Conservation (phyloP, 2,888 invertebrate species). For the Muschampia plurimacula region DNA sequence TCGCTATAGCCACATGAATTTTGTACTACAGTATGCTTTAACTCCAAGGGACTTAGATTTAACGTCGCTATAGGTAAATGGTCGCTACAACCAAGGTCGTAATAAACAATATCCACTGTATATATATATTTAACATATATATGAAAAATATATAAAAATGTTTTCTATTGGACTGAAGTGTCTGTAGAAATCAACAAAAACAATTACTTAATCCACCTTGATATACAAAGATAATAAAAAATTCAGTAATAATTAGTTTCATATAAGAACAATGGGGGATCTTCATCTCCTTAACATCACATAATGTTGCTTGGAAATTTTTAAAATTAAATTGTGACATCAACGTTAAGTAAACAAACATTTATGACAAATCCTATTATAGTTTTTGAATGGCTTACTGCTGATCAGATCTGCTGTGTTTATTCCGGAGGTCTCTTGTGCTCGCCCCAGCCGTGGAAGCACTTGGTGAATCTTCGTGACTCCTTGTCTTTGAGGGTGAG, state of each 20-base stretch:
- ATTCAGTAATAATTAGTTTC: neutral
- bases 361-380: neutral
- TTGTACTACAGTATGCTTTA: no score
- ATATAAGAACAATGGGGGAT: neutral
- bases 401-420: slow-evolving; percentile 48
- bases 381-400: slow-evolving; percentile 3
- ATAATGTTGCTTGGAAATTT: neutral
- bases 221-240: neutral
- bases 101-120: no score
- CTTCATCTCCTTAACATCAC: neutral
- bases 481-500: slow-evolving; percentile 98
- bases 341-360: neutral
- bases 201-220: neutral
- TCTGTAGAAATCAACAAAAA: neutral
- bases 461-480: slow-evolving; percentile 97
- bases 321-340: neutral
- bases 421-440: slow-evolving; percentile 93
- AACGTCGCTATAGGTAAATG: no score
- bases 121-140: no score
- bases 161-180: no score
- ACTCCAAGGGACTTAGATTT: no score
- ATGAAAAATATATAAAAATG: no score
- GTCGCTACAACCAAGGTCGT: no score
- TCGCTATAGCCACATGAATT: no score
- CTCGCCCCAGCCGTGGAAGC: slow-evolving; percentile 99